Evolutionary conservation across 2,113 vertebrate genomes (phyloP), one percentile per base, ranked within the genome.

Genomic region (Garra rufa): DNA sequence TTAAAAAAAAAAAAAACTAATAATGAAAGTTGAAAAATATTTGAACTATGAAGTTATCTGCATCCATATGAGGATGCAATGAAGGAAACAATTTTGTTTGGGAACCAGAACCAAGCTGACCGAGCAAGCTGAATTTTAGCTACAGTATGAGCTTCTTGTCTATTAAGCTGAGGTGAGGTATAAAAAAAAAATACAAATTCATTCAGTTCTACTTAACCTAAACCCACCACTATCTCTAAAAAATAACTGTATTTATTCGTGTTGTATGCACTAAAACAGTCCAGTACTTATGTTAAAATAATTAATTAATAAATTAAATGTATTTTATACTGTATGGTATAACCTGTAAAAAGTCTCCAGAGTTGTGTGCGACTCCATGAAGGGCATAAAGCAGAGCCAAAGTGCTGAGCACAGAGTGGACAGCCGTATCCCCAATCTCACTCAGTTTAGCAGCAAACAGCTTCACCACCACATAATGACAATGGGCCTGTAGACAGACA

Each of bases 301-400:
- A 59, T 59, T 9, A 57, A 57, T 21, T 5, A 6, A 13, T 7
- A 30, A 46, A 15, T 7, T n/a, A 24, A 48, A n/a, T 34, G 26
- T 48, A 9, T 61, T 9, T 74, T 75, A 8, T 50, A 3, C 28
- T 79, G 76, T 76, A n/a, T 26, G 6, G 43, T 28, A 50, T 24
- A 61, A 98, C 98, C 95, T 97, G 96, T 77, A 99, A 89, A 88
- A 99, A 99, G 59, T 99, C 98, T 14, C 97, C 97, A 0, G 96
- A 89, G 81, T 97, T 95, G 85, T 91, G 92, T 82, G 91, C 92
- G 89, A 99, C 95, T 48, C 98, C 98, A 6, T 96, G 90, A 41
- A 99, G 92, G 0, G 96, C 91, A 7, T 99, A 99, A 4, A 99
- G 90, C 70, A 96, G 93, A 82, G 96, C 98, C 73, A 99, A 90